Conservation (phyloP, 2,113 vertebrate genomes). For the Phyllostomus hastatus region DNA sequence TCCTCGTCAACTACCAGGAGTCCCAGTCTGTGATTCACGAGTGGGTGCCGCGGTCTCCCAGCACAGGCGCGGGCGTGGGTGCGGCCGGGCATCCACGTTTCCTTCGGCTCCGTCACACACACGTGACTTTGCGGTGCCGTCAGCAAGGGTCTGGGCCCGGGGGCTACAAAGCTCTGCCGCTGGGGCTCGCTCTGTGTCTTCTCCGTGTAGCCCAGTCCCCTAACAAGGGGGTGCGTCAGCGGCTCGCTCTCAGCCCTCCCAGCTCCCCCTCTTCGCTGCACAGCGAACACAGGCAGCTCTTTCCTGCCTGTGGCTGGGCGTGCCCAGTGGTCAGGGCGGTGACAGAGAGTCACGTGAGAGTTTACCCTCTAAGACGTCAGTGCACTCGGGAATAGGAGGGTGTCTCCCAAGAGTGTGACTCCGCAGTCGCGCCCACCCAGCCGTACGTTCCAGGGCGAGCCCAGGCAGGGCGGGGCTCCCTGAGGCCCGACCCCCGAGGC, state of each 20-base stretch:
- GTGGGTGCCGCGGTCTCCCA: conserved; percentile 77
- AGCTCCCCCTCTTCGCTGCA: background rate
- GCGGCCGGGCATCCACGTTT: background rate
- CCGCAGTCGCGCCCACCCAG: background rate
- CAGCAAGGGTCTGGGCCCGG: background rate
- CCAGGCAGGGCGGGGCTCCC: background rate
- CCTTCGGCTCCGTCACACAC: background rate
- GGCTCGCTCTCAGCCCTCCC: background rate
- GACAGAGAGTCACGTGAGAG: background rate
- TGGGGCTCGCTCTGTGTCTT: background rate
- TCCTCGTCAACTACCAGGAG: conserved; percentile 94
- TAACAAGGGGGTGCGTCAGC: background rate
- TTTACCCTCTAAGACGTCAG: background rate
- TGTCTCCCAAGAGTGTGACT: background rate
- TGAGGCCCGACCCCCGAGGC: background rate
- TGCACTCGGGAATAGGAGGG: background rate
- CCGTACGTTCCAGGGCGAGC: background rate
- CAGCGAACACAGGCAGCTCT: background rate
- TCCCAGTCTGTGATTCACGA: conserved; percentile 91
- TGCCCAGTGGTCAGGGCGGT: background rate
- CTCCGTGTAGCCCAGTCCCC: background rate
- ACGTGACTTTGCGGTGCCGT: background rate
- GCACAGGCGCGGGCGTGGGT: background rate
- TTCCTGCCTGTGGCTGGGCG: background rate
- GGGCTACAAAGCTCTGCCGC: background rate